Evolutionary conservation across 2,888 invertebrate species (phyloP).

Genomic region (Pyrocoelia pectoralis): DNA sequence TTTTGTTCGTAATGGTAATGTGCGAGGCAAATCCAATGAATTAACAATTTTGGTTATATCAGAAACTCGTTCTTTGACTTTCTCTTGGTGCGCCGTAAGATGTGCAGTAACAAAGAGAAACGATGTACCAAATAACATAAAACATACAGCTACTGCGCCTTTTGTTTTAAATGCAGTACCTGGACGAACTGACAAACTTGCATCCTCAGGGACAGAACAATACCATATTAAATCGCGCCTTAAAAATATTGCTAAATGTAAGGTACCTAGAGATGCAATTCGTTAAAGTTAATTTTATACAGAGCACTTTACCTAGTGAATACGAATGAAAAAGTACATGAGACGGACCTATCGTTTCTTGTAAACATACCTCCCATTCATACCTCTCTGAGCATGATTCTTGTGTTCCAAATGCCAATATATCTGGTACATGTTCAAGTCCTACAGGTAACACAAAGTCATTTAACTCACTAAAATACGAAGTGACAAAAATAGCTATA

Average conservation of each 20-base stretch:
- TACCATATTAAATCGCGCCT: slow-evolving; percentile 95
- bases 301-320: slow-evolving; percentile 70
- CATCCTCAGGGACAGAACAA: slow-evolving; percentile 91
- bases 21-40: slow-evolving; percentile 83
- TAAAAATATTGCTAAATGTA: slow-evolving; percentile 88
- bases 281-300: too few relatives aligned
- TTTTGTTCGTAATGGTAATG: slow-evolving; percentile 78
- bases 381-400: slow-evolving; percentile 88
- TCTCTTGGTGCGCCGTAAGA: slow-evolving; percentile 91
- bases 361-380: slow-evolving; percentile 90
- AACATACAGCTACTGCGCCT: slow-evolving; percentile 92
- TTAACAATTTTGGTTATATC: slow-evolving; percentile 86
- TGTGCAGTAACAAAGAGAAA: slow-evolving; percentile 96
- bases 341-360: slow-evolving; percentile 92
- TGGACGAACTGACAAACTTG: slow-evolving; percentile 85
- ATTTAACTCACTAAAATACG: slow-evolving; percentile 73
- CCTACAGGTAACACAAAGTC: slow-evolving; percentile 89
- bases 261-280: too few relatives aligned
- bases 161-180: slow-evolving; percentile 93
- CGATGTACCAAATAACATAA: slow-evolving; percentile 93
- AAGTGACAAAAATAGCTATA: slow-evolving; percentile 15
- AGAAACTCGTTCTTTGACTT: slow-evolving; percentile 84
- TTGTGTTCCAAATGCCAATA: slow-evolving; percentile 93
- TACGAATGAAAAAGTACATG: slow-evolving; percentile 90
- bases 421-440: slow-evolving; percentile 87